Evolutionary conservation across 2,797 vertebrate genomes (phyloP).

Genomic region (Aldrovandia affinis): DNA sequence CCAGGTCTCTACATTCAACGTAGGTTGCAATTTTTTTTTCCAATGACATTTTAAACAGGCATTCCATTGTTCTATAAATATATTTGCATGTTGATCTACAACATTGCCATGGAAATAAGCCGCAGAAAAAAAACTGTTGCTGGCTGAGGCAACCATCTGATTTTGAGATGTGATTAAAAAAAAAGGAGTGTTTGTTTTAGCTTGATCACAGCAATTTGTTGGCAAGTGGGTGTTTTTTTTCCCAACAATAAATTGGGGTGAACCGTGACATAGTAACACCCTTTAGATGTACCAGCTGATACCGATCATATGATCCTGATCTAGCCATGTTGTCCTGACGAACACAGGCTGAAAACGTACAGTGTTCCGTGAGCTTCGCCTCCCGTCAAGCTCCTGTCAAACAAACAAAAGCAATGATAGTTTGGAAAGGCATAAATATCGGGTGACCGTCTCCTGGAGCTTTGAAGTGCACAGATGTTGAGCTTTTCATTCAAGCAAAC

Average conservation of each 20-base stretch:
- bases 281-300: constrained; percentile 32
- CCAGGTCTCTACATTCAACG: neutral
- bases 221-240: neutral
- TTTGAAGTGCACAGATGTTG: constrained; percentile 42
- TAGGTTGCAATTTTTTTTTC: neutral
- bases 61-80: constrained; percentile 42
- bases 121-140: constrained; percentile 44
- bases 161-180: constrained; percentile 44
- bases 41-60: constrained; percentile 34
- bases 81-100: constrained; percentile 55
- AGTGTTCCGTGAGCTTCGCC: neutral
- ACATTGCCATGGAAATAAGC: constrained; percentile 49
- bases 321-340: neutral
- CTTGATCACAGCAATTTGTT: neutral
- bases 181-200: constrained; percentile 32
- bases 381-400: neutral
- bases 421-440: constrained; percentile 39
- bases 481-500: constrained; percentile 36
- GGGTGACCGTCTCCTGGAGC: constrained; percentile 37
- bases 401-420: constrained; percentile 9
- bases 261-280: neutral
- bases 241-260: neutral
- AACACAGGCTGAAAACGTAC: constrained; percentile 7
- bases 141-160: constrained; percentile 64
- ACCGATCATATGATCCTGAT: constrained; percentile 24